A percentile compares a stretch with the other conserved stretches of the same genome.
These are phyloP conservation scores for Agrilus mali DNA, from an alignment of 2,888 invertebrate species.

Conservation along the genomic window DNA sequence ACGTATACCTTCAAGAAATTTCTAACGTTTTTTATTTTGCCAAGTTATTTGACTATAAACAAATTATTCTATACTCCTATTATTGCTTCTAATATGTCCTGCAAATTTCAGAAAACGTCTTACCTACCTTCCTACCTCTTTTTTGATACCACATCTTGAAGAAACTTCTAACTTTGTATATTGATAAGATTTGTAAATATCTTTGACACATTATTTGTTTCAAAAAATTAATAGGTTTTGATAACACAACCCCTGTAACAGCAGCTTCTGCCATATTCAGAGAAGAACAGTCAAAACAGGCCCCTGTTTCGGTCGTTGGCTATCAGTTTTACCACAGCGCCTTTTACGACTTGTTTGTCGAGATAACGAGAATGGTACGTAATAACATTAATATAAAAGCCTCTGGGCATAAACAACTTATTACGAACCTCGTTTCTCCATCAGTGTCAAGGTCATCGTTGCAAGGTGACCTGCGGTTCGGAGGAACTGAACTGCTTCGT, in stretches of 20 bases:
- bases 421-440: conserved; percentile 15
- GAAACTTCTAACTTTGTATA: too few species aligned
- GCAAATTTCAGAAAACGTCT: too few species aligned
- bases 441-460: conserved; percentile 15
- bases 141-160: too few species aligned
- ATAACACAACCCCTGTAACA: conserved; percentile 58
- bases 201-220: too few species aligned
- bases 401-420: conserved; percentile 1
- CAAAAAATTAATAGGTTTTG: conserved; percentile 17
- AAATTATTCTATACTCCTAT: too few species aligned
- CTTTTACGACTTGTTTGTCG: conserved; percentile 63
- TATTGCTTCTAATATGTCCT: too few species aligned
- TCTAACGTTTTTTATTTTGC: too few species aligned
- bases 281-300: conserved; percentile 39
- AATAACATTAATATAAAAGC: too few species aligned
- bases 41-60: too few species aligned
- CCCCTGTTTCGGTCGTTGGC: conserved; percentile 58
- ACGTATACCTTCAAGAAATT: too few species aligned
- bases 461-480: conserved; percentile 43
- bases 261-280: conserved; percentile 75
- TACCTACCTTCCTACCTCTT: too few species aligned
- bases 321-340: conserved; percentile 73
- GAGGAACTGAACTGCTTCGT: conserved; percentile 68
- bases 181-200: too few species aligned
- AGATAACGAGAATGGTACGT: conserved; percentile 61